These are phyloP conservation scores for Agrochola lychnidis DNA, from an alignment of 2,888 invertebrate species.

Conservation along the genomic window DNA sequence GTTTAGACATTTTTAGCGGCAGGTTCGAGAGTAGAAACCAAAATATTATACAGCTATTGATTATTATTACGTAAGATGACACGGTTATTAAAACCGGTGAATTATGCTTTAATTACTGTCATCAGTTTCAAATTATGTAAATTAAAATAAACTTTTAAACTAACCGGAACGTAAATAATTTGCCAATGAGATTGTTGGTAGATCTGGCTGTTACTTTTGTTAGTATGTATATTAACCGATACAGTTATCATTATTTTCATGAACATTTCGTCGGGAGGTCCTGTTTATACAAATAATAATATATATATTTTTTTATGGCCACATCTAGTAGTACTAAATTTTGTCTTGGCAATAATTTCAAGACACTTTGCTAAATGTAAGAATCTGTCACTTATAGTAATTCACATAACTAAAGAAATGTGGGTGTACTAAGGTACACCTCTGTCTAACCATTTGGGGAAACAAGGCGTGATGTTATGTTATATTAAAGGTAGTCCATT, in stretches of 20 bases:
- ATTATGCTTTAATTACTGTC: conserved; percentile 32
- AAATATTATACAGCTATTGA: conserved; percentile 22
- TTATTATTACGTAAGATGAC: conserved; percentile 26
- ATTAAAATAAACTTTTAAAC: conserved; percentile 5
- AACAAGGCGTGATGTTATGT: neutral
- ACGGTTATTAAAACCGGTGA: conserved; percentile 15
- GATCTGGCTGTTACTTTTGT: neutral
- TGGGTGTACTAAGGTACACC: neutral
- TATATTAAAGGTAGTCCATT: neutral
- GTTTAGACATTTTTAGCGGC: conserved; percentile 2
- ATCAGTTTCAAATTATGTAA: conserved; percentile 42
- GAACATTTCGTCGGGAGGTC: neutral
- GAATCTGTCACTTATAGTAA: neutral
- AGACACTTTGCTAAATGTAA: neutral
- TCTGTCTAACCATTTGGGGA: neutral
- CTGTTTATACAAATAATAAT: neutral
- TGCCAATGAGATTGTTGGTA: neutral
- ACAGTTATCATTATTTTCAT: neutral
- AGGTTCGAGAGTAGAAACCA: neutral
- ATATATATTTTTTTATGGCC: neutral
- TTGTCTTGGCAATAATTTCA: neutral
- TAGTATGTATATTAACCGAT: neutral
- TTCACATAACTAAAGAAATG: neutral
- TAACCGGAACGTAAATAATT: conserved; percentile 10
- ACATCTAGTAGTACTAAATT: neutral